Evolutionary conservation across 2,113 vertebrate genomes (phyloP).

Genomic region (Falcunculus frontatus): DNA sequence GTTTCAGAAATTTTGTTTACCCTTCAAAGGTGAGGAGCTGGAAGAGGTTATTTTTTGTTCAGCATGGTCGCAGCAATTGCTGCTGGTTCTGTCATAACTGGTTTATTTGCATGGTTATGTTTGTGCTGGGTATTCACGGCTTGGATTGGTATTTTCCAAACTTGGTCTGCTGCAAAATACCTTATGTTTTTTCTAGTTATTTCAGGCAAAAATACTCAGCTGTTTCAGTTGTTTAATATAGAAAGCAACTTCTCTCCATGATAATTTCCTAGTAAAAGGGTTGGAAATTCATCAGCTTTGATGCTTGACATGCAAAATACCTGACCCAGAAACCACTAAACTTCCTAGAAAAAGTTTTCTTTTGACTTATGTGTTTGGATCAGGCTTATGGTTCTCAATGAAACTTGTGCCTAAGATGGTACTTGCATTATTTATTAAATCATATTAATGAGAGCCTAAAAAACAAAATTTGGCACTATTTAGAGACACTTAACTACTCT

Average conservation of each 20-base stretch:
- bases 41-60: neutral
- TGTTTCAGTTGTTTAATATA: neutral
- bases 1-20: neutral
- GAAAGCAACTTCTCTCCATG: constrained; percentile 19
- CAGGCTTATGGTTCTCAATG: neutral
- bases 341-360: constrained; percentile 40
- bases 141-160: neutral
- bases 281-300: neutral
- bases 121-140: neutral
- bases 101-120: neutral
- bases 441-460: neutral
- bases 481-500: neutral
- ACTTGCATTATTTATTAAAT: neutral
- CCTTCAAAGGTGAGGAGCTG: neutral
- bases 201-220: neutral
- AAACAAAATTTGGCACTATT: neutral
- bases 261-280: constrained; percentile 38
- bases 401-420: neutral
- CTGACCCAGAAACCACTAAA: neutral
- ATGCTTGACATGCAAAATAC: neutral
- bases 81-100: neutral
- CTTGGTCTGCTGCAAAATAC: neutral
- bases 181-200: neutral
- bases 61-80: neutral
- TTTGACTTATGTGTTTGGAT: neutral